Evolutionary conservation across 1,140 invertebrate species (phyloP).

Genomic region (Brachionus manjavacas): DNA sequence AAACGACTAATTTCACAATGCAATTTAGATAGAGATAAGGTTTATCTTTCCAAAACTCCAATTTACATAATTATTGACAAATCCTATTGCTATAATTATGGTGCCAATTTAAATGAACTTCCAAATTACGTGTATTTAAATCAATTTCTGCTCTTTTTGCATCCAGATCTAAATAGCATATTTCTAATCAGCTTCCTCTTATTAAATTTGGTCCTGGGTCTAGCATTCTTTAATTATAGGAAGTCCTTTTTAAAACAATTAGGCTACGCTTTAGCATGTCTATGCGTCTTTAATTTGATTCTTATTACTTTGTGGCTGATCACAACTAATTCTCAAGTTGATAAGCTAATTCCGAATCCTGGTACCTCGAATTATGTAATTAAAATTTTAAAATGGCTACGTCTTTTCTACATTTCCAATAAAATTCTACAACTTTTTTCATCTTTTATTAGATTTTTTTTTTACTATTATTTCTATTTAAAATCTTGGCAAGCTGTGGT

Average conservation of each 20-base stretch:
- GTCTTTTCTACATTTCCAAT: background rate
- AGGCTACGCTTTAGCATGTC: background rate
- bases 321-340: background rate
- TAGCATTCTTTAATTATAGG: conserved; percentile 18
- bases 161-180: conserved; percentile 34
- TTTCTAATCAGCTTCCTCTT: conserved; percentile 13
- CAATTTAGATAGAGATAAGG: background rate
- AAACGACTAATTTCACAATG: background rate
- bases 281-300: conserved; percentile 36
- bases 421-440: background rate
- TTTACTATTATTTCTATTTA: conserved; percentile 14
- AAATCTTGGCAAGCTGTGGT: background rate
- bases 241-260: conserved; percentile 27
- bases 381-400: background rate
- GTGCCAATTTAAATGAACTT: conserved; percentile 25
- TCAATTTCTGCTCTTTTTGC: conserved; percentile 20
- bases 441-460: background rate
- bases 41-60: conserved; percentile 8
- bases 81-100: conserved; percentile 29
- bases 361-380: background rate
- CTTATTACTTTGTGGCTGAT: conserved; percentile 19
- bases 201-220: background rate
- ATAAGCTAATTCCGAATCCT: background rate
- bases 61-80: conserved; percentile 28
- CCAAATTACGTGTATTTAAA: conserved; percentile 24